Conservation (phyloP, 2,797 vertebrate genomes). For the Chanos chanos region DNA sequence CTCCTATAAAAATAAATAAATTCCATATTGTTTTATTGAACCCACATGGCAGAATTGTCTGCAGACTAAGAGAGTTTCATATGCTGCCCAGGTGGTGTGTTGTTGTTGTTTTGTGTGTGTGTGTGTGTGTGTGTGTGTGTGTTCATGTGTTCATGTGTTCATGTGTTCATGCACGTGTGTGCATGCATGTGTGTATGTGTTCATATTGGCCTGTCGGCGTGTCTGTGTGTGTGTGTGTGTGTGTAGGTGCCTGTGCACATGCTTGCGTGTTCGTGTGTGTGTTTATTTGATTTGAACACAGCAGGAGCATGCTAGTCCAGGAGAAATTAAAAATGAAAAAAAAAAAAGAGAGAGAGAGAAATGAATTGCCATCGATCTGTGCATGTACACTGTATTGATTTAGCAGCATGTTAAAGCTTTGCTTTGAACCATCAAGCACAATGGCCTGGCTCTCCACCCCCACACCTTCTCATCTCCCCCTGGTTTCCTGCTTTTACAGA, state of each 20-base stretch:
- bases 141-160: constrained; percentile 47
- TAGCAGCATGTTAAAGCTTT: constrained; percentile 60
- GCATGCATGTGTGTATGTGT: not conserved
- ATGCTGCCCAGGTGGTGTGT: no score
- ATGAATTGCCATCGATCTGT: constrained; percentile 65
- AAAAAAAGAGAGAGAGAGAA: constrained; percentile 34
- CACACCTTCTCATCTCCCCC: constrained; percentile 37
- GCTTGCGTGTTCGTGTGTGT: no score
- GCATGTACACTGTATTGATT: constrained; percentile 68
- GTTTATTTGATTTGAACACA: no score
- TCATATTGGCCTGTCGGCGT: constrained; percentile 47
- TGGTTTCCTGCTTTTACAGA: not conserved
- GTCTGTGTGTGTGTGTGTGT: not conserved
- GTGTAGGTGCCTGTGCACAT: no score
- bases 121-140: no score
- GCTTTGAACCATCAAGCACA: constrained; percentile 63
- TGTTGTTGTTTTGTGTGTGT: no score
- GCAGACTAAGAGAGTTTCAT: no score
- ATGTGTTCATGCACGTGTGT: constrained; percentile 37
- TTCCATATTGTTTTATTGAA: no score
- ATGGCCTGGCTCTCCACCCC: constrained; percentile 41
- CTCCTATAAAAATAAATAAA: constrained; percentile 74
- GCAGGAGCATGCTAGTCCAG: not conserved
- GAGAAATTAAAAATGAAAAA: not conserved
- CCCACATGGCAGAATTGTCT: no score